Evolutionary conservation across 2,888 invertebrate genomes (phyloP).

Genomic region (Colletes collaris): DNA sequence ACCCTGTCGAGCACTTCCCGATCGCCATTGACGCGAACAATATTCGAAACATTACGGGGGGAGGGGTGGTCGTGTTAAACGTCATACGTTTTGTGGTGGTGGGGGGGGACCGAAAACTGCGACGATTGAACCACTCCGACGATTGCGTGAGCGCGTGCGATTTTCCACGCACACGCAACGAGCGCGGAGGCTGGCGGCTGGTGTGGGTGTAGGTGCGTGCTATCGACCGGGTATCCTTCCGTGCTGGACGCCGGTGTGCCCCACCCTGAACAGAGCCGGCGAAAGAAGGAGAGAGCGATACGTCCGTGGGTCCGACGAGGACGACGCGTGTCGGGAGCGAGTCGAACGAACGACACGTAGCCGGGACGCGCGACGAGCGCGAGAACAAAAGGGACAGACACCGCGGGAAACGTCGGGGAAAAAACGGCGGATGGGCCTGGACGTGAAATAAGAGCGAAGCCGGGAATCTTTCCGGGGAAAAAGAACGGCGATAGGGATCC

Average conservation of each 20-base stretch:
- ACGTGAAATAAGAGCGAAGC: conserved; percentile 51
- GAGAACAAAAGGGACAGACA: too few relatives aligned
- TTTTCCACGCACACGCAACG: conserved; percentile 48
- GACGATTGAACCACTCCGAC: conserved; percentile 15
- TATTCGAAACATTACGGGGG: background rate
- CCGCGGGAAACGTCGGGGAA: background rate
- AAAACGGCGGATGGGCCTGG: conserved; percentile 24
- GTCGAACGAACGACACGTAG: background rate
- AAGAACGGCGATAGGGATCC: background rate
- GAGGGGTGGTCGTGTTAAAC: background rate
- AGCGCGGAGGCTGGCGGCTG: conserved; percentile 9
- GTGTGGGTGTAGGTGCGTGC: conserved; percentile 75
- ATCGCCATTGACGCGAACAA: background rate
- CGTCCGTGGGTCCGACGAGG: background rate
- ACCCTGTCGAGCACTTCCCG: too few relatives aligned
- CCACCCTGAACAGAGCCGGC: conserved; percentile 70
- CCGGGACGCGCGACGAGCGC: background rate
- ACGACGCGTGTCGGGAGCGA: background rate
- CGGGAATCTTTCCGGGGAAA: conserved; percentile 13
- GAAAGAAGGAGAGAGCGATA: conserved; percentile 20
- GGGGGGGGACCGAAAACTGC: conserved; percentile 25
- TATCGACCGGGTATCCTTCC: conserved; percentile 79
- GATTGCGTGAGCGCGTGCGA: conserved; percentile 24
- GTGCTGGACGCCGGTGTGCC: conserved; percentile 70
- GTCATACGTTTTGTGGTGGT: background rate